phyloP scores from a whole-genome alignment of 37 sponge, comb jelly and placozoan genomes.

The Chondrilla cf. caribensis region DNA sequence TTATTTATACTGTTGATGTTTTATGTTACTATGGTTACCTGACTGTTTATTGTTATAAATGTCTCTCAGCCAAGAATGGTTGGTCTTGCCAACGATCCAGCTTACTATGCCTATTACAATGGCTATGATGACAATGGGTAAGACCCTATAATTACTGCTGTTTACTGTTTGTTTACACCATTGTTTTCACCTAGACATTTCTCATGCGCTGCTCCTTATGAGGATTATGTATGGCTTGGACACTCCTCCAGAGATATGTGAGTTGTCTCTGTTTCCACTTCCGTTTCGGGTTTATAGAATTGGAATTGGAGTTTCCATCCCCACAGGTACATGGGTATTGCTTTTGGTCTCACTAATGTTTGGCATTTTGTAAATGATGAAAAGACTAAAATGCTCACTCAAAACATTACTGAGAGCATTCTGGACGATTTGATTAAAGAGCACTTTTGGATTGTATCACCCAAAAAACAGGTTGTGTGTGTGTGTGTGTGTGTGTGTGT shows the following conservation, averaged over 20 bases:
- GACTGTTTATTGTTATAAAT: neutral
- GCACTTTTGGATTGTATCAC: slow-evolving; percentile 52
- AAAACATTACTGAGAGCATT: slow-evolving; percentile 10
- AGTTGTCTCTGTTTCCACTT: neutral
- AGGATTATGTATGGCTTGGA: slow-evolving; percentile 53
- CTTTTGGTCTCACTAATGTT: slow-evolving; percentile 43
- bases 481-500: too few relatives aligned
- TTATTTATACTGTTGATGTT: too few relatives aligned
- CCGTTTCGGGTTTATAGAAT: too few relatives aligned
- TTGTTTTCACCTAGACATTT: slow-evolving; percentile 17
- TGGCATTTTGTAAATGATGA: slow-evolving; percentile 26
- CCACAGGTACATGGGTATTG: slow-evolving; percentile 44
- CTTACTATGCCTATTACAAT: slow-evolving; percentile 34
- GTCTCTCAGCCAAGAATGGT: slow-evolving; percentile 32
- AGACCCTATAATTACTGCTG: neutral
- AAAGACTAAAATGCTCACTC: slow-evolving; percentile 13
- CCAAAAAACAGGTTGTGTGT: slow-evolving; percentile 34
- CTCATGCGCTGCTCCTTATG: slow-evolving; percentile 27
- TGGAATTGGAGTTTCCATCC: neutral
- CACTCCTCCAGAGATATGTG: slow-evolving; percentile 53
- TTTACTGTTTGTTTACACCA: neutral
- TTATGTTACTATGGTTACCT: too few relatives aligned
- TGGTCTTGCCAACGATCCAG: slow-evolving; percentile 42
- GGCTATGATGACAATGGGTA: slow-evolving; percentile 20
- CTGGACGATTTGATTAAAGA: slow-evolving; percentile 39